Percentiles rank a stretch among this genome's conserved stretches.
Evolutionary conservation across 2,113 vertebrate species (phyloP).

Genomic region (Rattus rattus): DNA sequence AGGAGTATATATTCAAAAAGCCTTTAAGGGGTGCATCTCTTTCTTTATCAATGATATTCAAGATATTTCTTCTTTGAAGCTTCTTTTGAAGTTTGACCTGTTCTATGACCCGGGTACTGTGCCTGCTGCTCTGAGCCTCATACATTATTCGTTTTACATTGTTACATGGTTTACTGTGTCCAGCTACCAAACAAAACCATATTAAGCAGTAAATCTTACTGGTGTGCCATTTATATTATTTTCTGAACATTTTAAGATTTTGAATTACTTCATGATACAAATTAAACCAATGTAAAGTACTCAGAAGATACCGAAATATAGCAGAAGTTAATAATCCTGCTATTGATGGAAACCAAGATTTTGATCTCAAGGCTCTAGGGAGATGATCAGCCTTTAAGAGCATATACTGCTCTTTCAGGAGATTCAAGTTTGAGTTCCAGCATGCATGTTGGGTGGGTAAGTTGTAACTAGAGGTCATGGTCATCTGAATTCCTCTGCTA

Average conservation of each 20-base stretch:
- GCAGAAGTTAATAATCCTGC: background rate
- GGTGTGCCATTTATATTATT: background rate
- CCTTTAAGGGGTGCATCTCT: background rate
- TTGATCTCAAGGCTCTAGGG: background rate
- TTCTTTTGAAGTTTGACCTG: background rate
- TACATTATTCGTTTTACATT: background rate
- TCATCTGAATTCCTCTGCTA: too few species aligned
- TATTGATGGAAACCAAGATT: background rate
- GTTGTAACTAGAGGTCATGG: background rate
- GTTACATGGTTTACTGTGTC: background rate
- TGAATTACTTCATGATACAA: constrained; percentile 5
- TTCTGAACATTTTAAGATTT: background rate
- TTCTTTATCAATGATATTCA: background rate
- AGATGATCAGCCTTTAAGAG: background rate
- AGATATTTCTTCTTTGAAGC: background rate
- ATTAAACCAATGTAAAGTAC: background rate
- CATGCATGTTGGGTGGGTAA: background rate
- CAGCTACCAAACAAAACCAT: background rate
- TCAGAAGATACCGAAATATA: background rate
- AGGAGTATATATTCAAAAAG: background rate
- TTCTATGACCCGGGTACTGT: too few species aligned
- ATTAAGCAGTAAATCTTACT: background rate
- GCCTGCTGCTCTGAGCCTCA: background rate
- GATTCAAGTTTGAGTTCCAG: too few species aligned
- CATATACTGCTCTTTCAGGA: background rate